These are phyloP conservation scores for Hymenochirus boettgeri DNA, from an alignment of 2,113 vertebrate species.

Conservation along the genomic window DNA sequence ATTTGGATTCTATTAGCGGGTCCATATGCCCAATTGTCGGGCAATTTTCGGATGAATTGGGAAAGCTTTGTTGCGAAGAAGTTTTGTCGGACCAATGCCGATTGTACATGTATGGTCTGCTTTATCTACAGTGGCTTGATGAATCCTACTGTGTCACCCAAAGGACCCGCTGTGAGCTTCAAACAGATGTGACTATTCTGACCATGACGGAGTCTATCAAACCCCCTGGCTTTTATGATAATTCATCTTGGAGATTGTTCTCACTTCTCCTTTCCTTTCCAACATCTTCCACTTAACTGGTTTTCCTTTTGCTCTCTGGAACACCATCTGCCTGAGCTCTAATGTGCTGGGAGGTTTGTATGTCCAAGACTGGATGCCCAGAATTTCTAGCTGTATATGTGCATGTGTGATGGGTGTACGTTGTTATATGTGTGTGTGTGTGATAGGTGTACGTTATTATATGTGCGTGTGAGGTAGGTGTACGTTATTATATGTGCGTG, in stretches of 20 bases:
- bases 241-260: slow-evolving; percentile 13
- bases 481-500: no score
- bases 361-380: not conserved
- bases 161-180: no score
- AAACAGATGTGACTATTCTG: not conserved
- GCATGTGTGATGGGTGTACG: not conserved
- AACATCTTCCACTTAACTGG: slow-evolving; percentile 18
- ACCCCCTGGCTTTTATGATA: not conserved
- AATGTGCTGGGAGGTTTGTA: not conserved
- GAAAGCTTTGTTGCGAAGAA: no score
- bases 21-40: no score
- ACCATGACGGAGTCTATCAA: not conserved
- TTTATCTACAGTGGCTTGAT: no score
- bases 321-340: slow-evolving; percentile 15
- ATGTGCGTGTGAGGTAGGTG: no score
- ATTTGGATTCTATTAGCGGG: no score
- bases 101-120: no score
- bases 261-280: not conserved
- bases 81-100: no score
- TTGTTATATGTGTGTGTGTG: not conserved
- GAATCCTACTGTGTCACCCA: no score
- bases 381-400: not conserved
- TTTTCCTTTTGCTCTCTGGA: slow-evolving; percentile 13
- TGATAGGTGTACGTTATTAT: not conserved
- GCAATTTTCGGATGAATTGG: no score